Conservation (phyloP, 2,888 invertebrate species). For the Sphinx pinastri region DNA sequence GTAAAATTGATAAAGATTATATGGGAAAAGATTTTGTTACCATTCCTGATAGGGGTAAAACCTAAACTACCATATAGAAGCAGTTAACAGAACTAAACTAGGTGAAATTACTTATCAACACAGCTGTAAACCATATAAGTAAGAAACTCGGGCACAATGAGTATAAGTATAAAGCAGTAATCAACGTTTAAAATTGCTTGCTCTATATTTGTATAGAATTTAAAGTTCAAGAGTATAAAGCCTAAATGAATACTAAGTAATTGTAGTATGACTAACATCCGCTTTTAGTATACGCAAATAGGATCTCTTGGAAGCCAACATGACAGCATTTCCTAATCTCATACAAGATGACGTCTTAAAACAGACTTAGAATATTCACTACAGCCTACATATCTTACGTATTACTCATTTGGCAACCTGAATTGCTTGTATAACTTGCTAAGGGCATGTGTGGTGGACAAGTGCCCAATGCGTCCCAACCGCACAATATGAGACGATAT, state of each 20-base stretch:
- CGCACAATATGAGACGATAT: background rate
- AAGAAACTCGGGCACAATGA: too few relatives aligned
- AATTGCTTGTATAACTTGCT: background rate
- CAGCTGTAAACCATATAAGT: too few relatives aligned
- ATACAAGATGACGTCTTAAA: background rate
- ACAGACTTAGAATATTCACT: background rate
- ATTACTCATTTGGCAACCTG: background rate
- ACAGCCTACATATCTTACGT: background rate
- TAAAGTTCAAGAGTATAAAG: background rate
- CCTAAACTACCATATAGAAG: too few relatives aligned
- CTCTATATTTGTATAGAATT: too few relatives aligned
- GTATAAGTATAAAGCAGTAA: too few relatives aligned
- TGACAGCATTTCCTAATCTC: conserved; percentile 8
- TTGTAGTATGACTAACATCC: background rate
- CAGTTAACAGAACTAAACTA: too few relatives aligned
- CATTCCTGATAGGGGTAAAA: too few relatives aligned
- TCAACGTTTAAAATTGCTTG: too few relatives aligned
- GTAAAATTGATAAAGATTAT: background rate
- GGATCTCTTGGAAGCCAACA: background rate
- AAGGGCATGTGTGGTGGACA: background rate
- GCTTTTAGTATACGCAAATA: background rate
- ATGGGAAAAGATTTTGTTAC: background rate
- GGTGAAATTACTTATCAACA: too few relatives aligned
- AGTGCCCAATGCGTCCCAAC: background rate
- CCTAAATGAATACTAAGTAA: background rate